phyloP scores from a whole-genome alignment of 2,113 vertebrate genomes.

The Malurus elegans region DNA sequence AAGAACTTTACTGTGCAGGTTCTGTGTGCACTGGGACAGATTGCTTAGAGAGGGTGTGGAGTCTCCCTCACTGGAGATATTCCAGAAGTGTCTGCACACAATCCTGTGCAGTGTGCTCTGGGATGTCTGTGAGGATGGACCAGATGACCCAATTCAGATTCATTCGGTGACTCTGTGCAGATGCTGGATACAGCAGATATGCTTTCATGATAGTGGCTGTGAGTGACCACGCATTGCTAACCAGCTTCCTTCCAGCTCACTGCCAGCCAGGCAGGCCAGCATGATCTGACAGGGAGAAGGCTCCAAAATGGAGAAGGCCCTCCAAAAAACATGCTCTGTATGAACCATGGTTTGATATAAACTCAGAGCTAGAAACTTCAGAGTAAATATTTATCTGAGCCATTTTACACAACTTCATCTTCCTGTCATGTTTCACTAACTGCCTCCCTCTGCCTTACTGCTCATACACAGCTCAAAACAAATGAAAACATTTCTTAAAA shows the following conservation, averaged over 20 bases:
- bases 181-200: background rate
- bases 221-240: background rate
- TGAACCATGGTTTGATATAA: background rate
- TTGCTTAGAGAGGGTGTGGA: background rate
- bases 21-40: background rate
- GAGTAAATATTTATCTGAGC: constrained; percentile 36
- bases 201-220: background rate
- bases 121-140: background rate
- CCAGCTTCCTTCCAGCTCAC: background rate
- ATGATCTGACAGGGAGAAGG: background rate
- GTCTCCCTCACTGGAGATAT: background rate
- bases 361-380: background rate
- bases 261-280: background rate
- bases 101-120: background rate
- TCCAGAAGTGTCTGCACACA: background rate
- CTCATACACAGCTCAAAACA: background rate
- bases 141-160: background rate
- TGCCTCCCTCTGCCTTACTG: background rate
- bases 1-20: background rate
- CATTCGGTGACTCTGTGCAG: background rate
- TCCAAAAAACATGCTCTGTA: background rate
- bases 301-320: background rate
- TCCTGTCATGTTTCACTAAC: background rate
- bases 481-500: constrained; percentile 15
- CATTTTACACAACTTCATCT: background rate